phyloP scores from a whole-genome alignment of 2,888 invertebrate genomes.

The Drosophila demipolita region DNA sequence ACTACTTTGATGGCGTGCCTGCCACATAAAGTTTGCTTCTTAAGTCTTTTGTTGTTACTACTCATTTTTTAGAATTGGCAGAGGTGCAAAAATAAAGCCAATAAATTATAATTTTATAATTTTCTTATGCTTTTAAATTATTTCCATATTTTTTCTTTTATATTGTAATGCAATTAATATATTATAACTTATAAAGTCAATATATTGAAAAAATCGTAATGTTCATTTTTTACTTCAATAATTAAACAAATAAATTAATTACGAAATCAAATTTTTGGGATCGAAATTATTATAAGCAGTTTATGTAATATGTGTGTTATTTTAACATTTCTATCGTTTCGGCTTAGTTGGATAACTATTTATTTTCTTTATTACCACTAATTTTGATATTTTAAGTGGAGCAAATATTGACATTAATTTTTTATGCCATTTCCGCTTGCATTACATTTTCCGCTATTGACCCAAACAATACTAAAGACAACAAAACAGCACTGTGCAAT shows the following conservation, averaged over 20 bases:
- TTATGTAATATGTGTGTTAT: background rate
- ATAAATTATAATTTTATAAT: conserved; percentile 38
- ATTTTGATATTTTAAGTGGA: conserved; percentile 17
- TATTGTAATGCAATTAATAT: conserved; percentile 11
- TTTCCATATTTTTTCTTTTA: conserved; percentile 15
- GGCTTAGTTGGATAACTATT: background rate
- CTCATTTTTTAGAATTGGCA: conserved; percentile 27
- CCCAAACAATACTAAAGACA: conserved; percentile 32
- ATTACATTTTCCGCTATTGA: conserved; percentile 65
- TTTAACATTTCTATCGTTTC: background rate
- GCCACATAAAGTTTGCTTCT: conserved; percentile 54
- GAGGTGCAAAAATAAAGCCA: conserved; percentile 6
- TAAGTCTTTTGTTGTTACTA: conserved; percentile 50
- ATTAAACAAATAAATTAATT: too few relatives aligned
- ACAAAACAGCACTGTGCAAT: conserved; percentile 33
- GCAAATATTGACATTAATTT: conserved; percentile 47
- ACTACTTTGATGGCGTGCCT: conserved; percentile 14
- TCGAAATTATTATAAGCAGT: background rate
- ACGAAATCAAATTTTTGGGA: background rate
- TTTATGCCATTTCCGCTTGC: conserved; percentile 66
- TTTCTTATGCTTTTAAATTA: conserved; percentile 24
- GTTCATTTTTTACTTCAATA: background rate
- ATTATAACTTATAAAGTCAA: background rate
- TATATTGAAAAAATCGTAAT: background rate
- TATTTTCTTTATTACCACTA: conserved; percentile 1